phyloP scores from a whole-genome alignment of 2,888 invertebrate genomes.

The Pristionchus exspectatus region DNA sequence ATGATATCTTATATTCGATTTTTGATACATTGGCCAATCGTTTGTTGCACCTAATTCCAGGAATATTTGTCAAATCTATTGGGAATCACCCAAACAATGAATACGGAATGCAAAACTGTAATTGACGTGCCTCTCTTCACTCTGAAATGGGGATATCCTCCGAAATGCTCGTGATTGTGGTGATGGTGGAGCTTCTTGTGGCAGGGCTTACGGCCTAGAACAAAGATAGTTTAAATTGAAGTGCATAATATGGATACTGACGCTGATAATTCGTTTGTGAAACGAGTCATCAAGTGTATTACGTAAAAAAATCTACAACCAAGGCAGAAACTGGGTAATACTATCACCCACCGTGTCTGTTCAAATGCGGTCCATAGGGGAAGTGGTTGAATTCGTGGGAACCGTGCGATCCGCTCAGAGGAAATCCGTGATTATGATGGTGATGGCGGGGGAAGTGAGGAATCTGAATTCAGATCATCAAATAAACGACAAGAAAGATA shows the following conservation, averaged over 20 bases:
- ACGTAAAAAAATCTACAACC: not conserved
- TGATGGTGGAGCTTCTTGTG: not conserved
- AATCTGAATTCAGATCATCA: not conserved
- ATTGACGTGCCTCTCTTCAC: not conserved
- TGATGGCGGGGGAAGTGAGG: slow-evolving; percentile 10
- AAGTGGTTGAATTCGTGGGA: not conserved
- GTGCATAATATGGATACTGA: too few species aligned
- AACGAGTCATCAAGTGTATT: not conserved
- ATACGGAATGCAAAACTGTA: not conserved
- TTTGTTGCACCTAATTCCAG: too few species aligned
- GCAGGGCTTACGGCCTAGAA: slow-evolving; percentile 21
- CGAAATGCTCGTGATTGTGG: not conserved
- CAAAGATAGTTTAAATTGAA: not conserved
- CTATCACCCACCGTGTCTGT: not conserved
- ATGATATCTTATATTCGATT: not conserved
- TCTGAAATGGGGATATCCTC: not conserved
- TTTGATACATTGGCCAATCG: too few species aligned
- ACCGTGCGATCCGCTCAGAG: not conserved
- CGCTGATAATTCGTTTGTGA: not conserved
- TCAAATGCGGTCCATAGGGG: not conserved
- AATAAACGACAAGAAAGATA: too few species aligned
- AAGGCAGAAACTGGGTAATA: too few species aligned
- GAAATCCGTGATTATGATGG: not conserved
- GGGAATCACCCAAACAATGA: not conserved
- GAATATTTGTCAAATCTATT: too few species aligned